Base-by-base conservation (phyloP, 2,797 vertebrate species). In the Sebastes trivittatus region DNA sequence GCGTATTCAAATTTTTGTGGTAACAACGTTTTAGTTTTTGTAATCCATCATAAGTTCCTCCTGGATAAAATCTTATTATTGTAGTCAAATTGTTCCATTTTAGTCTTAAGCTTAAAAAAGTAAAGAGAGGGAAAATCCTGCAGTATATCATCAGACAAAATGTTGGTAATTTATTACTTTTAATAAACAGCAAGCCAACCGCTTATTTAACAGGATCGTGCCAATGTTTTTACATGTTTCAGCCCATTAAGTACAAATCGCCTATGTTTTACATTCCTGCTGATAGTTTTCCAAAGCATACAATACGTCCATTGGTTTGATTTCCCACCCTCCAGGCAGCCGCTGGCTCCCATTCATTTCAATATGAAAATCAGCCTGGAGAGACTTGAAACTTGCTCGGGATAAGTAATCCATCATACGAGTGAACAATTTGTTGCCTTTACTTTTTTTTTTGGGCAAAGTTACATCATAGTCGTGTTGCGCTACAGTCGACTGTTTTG, bases 171-270 rank as follows among this genome's bases (percentile, higher is more conserved):
- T 77, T 83, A 82, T 89, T 81, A 68, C 63, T 66, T 81, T 87
- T 89, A 77, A 88, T 84, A 88, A 89, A 89, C 79, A 80, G 68
- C 14, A 55, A 78, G 34, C 52, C 29, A 16, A 60, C 62, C 36
- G 7, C 60, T 84, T 78, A 81, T 86, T 82, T 79, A 75, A 80
- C 75, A 60, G 75, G n/a, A 56, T 46, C 0, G 7, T 72, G 77
- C 82, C 79, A 71, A 68, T 87, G 88, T 91, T 92, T 90, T 90
- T 62, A 83, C 77, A 81, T 52, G 83, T 88, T 91, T 88, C 89
- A 90, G 72, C 68, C 75, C 83, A 89, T 91, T 91, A 83, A 79
- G 72, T 66, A 52, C 86, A 88, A 91, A 87, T 87, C 55, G 69
- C 65, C 80, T 81, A 70, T 82, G 77, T 89, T 92, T 87, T 87